A percentile compares a stretch with the other conserved stretches of the same genome.
Evolutionary conservation across 1,140 invertebrate species (phyloP).

Genomic region (Oryctes rhinoceros): DNA sequence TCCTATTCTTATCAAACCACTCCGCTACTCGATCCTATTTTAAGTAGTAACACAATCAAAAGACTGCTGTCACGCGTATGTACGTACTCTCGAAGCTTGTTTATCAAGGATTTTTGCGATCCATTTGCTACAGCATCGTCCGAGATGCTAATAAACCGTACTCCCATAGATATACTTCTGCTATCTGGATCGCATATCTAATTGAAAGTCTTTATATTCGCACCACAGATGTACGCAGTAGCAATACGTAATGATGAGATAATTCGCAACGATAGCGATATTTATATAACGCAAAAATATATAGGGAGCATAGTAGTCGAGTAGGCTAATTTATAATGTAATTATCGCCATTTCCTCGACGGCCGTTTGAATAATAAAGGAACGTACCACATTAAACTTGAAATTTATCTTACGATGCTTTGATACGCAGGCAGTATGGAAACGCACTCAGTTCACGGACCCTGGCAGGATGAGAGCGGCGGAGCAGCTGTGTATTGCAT

Average conservation of each 20-base stretch:
- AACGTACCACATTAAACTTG: slow-evolving; percentile 11
- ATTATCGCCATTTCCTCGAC: slow-evolving; percentile 13
- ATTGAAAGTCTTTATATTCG: slow-evolving; percentile 19
- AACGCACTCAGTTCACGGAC: not conserved
- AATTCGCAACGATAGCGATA: not conserved
- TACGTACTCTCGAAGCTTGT: no score
- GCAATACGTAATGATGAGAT: not conserved
- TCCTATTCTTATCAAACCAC: no score
- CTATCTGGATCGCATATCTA: slow-evolving; percentile 6
- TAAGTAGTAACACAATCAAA: no score
- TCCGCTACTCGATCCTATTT: no score
- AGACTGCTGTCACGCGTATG: no score
- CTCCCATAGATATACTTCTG: not conserved
- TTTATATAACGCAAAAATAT: not conserved
- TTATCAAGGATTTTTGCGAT: no score
- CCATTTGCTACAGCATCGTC: no score
- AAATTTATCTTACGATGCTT: not conserved
- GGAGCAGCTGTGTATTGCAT: not conserved
- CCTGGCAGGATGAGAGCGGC: not conserved
- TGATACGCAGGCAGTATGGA: not conserved
- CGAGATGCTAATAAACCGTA: not conserved
- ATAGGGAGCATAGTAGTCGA: slow-evolving; percentile 1
- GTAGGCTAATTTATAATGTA: slow-evolving; percentile 13
- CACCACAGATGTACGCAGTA: not conserved
- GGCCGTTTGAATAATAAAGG: slow-evolving; percentile 17